Percentiles rank a stretch among this genome's conserved stretches.
phyloP scores from a whole-genome alignment of 2,113 vertebrate species.

The Alosa alosa region DNA sequence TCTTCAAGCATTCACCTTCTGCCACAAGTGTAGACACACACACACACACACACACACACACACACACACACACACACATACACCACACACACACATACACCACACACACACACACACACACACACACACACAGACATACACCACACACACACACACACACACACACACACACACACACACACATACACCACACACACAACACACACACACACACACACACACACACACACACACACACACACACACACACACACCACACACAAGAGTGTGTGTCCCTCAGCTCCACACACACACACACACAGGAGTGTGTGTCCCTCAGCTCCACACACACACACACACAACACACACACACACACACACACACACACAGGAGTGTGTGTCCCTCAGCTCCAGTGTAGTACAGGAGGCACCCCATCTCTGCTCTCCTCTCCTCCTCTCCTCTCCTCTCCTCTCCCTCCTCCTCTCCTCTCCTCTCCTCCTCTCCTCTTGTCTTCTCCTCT shows the following conservation, averaged over 20 bases:
- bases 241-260: neutral
- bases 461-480: neutral
- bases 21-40: neutral
- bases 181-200: neutral
- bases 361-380: neutral
- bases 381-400: no score
- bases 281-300: neutral
- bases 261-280: no score
- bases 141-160: neutral
- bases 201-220: neutral
- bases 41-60: neutral
- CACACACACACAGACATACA: neutral
- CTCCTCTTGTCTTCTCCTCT: neutral
- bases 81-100: neutral
- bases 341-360: neutral
- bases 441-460: neutral
- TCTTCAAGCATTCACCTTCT: neutral
- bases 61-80: neutral
- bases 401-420: neutral
- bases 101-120: no score
- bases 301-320: no score
- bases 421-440: neutral
- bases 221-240: neutral
- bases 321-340: neutral
- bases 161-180: neutral